phyloP scores from a whole-genome alignment of 2,113 vertebrate species.

The Cebidichthys violaceus region DNA sequence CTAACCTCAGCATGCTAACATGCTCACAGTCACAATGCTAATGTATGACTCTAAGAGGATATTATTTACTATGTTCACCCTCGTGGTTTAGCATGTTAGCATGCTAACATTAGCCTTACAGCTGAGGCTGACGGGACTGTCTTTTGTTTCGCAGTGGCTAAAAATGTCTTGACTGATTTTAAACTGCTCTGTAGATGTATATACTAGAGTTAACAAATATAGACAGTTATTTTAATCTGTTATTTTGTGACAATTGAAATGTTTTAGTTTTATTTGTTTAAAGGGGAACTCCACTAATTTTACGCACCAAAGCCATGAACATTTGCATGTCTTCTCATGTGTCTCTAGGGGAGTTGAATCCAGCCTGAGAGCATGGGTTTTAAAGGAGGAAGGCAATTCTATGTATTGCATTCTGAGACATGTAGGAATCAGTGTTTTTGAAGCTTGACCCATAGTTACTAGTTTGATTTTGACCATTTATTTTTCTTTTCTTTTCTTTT shows the following conservation, averaged over 20 bases:
- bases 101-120: not conserved
- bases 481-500: not conserved
- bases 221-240: not conserved
- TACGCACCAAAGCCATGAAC: not conserved
- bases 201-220: not conserved
- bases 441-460: not conserved
- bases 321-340: not conserved
- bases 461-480: not conserved
- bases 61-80: not conserved
- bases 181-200: not conserved
- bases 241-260: not conserved
- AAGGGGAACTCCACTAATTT: not conserved
- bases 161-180: not conserved
- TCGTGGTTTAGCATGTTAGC: not conserved
- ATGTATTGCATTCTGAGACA: slow-evolving; percentile 13
- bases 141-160: not conserved
- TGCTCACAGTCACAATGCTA: not conserved
- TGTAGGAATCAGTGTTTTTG: slow-evolving; percentile 10
- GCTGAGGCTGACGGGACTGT: not conserved
- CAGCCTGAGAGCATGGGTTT: not conserved
- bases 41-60: not conserved
- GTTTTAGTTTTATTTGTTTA: not conserved
- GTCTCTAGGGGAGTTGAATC: not conserved
- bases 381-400: not conserved
- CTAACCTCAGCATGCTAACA: not conserved